A percentile compares a stretch with the other conserved stretches of the same genome.
These are phyloP conservation scores for Drosophila maculinotata DNA, from an alignment of 2,888 invertebrate genomes.

Conservation along the genomic window DNA sequence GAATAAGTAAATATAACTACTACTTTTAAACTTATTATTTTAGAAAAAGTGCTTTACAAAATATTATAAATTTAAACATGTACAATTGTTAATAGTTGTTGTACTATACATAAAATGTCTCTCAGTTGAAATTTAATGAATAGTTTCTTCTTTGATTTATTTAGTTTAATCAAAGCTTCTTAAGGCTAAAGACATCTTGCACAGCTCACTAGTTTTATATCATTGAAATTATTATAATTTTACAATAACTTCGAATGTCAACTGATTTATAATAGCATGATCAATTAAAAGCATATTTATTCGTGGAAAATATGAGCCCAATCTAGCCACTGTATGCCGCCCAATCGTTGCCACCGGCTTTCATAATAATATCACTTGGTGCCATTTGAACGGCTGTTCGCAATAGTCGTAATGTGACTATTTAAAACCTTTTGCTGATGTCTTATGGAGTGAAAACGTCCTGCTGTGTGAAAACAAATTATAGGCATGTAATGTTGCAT, in stretches of 20 bases:
- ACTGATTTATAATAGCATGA: not conserved
- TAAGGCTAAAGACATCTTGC: not conserved
- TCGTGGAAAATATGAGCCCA: constrained; percentile 18
- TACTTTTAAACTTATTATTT: too few relatives aligned
- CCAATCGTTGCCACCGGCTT: constrained; percentile 33
- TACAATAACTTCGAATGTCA: not conserved
- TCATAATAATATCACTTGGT: constrained; percentile 49
- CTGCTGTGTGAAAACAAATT: constrained; percentile 84
- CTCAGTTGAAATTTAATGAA: too few relatives aligned
- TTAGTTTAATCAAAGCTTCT: too few relatives aligned
- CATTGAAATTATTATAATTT: not conserved
- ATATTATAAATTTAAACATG: too few relatives aligned
- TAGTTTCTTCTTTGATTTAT: too few relatives aligned
- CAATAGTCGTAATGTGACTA: constrained; percentile 59
- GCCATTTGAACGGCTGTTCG: constrained; percentile 81
- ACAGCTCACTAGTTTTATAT: not conserved
- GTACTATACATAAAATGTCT: too few relatives aligned
- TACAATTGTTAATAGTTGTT: too few relatives aligned
- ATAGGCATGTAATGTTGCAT: constrained; percentile 84
- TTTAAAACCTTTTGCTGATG: constrained; percentile 81
- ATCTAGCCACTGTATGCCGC: constrained; percentile 30
- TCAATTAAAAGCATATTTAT: constrained; percentile 33
- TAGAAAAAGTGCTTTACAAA: too few relatives aligned
- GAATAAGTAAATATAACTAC: too few relatives aligned
- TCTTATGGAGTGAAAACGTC: constrained; percentile 84